A percentile compares a stretch with the other conserved stretches of the same genome.
Evolutionary conservation across 2,113 vertebrate genomes (phyloP).

Genomic region (Siphamia tubifer): DNA sequence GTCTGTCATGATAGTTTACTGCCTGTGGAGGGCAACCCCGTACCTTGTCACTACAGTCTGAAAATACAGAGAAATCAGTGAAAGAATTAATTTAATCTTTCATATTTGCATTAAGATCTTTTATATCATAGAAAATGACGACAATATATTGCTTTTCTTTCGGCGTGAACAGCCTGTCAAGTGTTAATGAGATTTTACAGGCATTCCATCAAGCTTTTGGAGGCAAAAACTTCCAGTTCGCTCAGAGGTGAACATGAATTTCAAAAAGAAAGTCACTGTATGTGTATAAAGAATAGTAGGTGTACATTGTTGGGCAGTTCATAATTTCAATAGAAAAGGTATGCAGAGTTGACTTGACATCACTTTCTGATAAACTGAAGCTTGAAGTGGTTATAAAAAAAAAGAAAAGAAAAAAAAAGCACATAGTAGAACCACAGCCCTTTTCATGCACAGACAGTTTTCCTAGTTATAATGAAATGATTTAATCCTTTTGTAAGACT

Average conservation of each 20-base stretch:
- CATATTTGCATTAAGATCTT: constrained; percentile 27
- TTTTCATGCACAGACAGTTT: neutral
- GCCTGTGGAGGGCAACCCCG: constrained; percentile 66
- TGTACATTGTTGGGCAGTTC: neutral
- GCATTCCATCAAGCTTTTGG: constrained; percentile 17
- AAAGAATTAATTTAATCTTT: constrained; percentile 39
- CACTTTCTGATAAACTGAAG: neutral
- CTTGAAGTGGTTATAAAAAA: neutral
- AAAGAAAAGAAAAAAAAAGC: neutral
- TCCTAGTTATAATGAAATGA: neutral
- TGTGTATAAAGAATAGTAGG: neutral
- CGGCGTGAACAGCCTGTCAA: constrained; percentile 8
- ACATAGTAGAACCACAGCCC: neutral
- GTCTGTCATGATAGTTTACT: constrained; percentile 16
- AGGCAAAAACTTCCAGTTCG: constrained; percentile 6
- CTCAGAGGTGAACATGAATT: constrained; percentile 3
- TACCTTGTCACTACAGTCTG: constrained; percentile 28
- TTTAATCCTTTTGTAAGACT: too few species aligned
- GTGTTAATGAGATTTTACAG: constrained; percentile 3
- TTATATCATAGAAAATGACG: constrained; percentile 28
- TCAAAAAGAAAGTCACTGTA: neutral
- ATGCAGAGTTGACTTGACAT: neutral
- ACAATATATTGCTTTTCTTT: constrained; percentile 24
- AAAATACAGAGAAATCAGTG: constrained; percentile 43
- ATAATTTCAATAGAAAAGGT: neutral